Conservation (phyloP, 2,797 vertebrate species). For the Glossophaga mutica region DNA sequence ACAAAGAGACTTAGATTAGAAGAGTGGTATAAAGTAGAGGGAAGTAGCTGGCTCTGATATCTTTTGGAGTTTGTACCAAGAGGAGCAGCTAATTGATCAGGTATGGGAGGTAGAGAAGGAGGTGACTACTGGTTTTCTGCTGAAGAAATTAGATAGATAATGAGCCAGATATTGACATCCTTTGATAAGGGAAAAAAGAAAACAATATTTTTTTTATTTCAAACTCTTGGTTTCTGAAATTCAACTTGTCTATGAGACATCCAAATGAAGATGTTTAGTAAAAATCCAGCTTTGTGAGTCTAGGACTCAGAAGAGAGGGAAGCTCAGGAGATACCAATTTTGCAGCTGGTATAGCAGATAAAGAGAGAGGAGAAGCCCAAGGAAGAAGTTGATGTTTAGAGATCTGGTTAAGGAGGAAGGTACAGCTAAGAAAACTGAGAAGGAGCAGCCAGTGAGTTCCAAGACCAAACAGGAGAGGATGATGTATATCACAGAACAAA, state of each 20-base stretch:
- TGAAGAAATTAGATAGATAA: neutral
- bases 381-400: neutral
- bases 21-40: neutral
- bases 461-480: neutral
- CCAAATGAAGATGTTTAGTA: neutral
- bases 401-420: neutral
- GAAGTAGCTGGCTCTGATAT: neutral
- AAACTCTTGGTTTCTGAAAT: slow-evolving; percentile 7
- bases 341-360: neutral
- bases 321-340: neutral
- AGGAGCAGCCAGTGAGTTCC: neutral
- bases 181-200: neutral
- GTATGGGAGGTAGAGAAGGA: neutral
- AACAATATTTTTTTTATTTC: neutral
- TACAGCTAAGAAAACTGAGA: neutral
- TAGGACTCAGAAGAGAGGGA: neutral
- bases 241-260: neutral
- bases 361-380: neutral
- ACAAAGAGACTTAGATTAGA: neutral
- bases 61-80: neutral
- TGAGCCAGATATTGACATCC: neutral
- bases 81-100: neutral
- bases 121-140: neutral
- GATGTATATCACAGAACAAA: neutral
- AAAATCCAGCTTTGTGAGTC: neutral